Evolutionary conservation across 2,888 invertebrate genomes (phyloP), one percentile per base, ranked within the genome.

Genomic region (Tineola bisselliella): DNA sequence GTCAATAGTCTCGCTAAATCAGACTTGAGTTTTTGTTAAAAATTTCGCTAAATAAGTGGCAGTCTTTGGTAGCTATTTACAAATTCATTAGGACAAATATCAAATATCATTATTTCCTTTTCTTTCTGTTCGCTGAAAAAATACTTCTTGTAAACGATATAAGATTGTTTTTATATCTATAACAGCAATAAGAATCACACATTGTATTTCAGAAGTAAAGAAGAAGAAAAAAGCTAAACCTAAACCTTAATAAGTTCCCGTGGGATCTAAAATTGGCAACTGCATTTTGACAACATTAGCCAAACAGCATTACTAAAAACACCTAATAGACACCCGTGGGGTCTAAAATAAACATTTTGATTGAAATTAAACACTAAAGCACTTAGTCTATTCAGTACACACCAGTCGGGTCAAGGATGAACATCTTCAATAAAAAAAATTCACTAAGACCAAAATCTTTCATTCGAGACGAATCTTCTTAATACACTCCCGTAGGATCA

Each of bases 51-150:
- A 33, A 17, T 58, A 74, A 73, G 69, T 71, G 67, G 70, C 80
- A 83, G 86, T 87, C 87, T 87, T 87, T 84, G 87, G 87, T 78
- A 71, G 75, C 75, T 80, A 82, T 75, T 63, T 77, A 81, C 77
- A 79, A 70, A 73, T 71, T 44, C 5, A 10, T 25, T 13, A 31
- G 33, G 33, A n/a, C 10, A 3, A 54, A 54, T 10, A 58, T 25
- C 25, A 58, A 33, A 58, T 31, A 33, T 13, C 6, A 33, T 33
- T 25, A 33, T 82, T 84, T 84, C 77, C 79, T 84, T 63, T 80
- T 81, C 64, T 82, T 84, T 63, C 84, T 77, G 61, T 84, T 84
- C 33, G 81, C 80, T 12, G 84, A 79, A 64, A 82, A 77, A 66
- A 81, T 77, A 62, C 73, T 77, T 76, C 84, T 76, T 68, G 81